Percentiles rank a stretch among this genome's conserved stretches.
Evolutionary conservation across 2,888 invertebrate genomes (phyloP).

Genomic region (Oscheius sp.): DNA sequence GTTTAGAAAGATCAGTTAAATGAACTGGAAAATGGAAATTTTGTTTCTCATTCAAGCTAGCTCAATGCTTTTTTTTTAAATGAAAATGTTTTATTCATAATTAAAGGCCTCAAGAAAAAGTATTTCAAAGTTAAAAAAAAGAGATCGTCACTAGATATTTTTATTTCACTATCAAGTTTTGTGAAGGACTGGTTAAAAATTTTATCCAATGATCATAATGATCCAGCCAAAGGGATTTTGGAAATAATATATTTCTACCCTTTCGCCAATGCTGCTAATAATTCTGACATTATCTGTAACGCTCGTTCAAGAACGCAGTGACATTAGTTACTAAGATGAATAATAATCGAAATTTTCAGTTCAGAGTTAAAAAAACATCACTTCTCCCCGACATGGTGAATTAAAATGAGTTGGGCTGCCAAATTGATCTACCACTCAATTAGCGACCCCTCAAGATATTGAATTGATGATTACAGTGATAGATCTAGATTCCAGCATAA

Average conservation of each 20-base stretch:
- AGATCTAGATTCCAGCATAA: conserved; percentile 1
- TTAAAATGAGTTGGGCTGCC: conserved; percentile 13
- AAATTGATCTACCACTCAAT: conserved; percentile 15
- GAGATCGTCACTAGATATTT: not conserved
- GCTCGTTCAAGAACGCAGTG: not conserved
- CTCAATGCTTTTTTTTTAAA: not conserved
- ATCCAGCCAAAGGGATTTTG: too few species aligned
- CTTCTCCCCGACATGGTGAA: too few species aligned
- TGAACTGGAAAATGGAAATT: conserved; percentile 1
- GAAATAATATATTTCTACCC: too few species aligned
- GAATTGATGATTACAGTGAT: not conserved
- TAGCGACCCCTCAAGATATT: not conserved
- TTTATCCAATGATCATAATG: too few species aligned
- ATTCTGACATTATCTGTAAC: not conserved
- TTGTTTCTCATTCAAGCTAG: conserved; percentile 5
- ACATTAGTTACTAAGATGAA: not conserved
- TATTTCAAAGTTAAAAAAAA: not conserved
- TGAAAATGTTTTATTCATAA: not conserved
- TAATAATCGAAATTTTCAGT: not conserved
- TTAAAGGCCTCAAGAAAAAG: conserved; percentile 1
- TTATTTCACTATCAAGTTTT: conserved; percentile 2
- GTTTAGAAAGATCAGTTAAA: conserved; percentile 8
- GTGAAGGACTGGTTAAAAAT: not conserved
- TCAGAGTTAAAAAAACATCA: not conserved
- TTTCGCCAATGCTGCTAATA: not conserved